Conservation (phyloP, 2,888 invertebrate species). For the Sesamia inferens region DNA sequence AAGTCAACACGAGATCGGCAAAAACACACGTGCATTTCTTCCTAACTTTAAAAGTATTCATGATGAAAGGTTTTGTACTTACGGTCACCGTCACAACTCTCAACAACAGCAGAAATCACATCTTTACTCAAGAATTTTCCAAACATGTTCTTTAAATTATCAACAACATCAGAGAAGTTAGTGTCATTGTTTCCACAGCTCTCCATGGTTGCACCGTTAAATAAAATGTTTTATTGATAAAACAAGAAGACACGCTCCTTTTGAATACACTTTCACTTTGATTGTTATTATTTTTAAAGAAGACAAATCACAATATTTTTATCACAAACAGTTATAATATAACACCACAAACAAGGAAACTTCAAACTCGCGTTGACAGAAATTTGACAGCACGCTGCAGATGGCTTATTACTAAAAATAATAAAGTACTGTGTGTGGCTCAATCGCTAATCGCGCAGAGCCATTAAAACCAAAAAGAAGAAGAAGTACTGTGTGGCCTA, state of each 20-base stretch:
- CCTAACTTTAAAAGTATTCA: slow-evolving; percentile 2
- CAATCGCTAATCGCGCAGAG: too few species aligned
- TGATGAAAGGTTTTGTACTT: slow-evolving; percentile 69
- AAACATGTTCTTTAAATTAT: slow-evolving; percentile 78
- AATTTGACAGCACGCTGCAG: too few species aligned
- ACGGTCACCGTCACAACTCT: slow-evolving; percentile 82
- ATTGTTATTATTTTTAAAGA: not conserved
- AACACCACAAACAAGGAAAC: not conserved
- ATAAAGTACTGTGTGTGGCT: too few species aligned
- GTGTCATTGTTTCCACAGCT: slow-evolving; percentile 43
- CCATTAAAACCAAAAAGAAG: too few species aligned
- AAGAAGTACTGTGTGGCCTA: too few species aligned
- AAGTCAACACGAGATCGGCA: slow-evolving; percentile 8
- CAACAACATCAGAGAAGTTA: slow-evolving; percentile 70
- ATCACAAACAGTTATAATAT: slow-evolving; percentile 2
- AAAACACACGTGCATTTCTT: slow-evolving; percentile 17
- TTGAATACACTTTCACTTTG: slow-evolving; percentile 10
- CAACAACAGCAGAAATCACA: slow-evolving; percentile 78
- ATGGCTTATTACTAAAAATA: too few species aligned
- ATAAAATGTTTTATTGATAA: not conserved
- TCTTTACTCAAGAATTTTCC: slow-evolving; percentile 75
- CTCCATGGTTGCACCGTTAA: slow-evolving; percentile 47
- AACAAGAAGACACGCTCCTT: not conserved
- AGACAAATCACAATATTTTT: not conserved
- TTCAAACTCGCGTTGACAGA: too few species aligned